Percentiles rank a stretch among this genome's conserved stretches.
These are phyloP conservation scores for Phania funesta DNA, from an alignment of 2,888 invertebrate species.

Conservation along the genomic window DNA sequence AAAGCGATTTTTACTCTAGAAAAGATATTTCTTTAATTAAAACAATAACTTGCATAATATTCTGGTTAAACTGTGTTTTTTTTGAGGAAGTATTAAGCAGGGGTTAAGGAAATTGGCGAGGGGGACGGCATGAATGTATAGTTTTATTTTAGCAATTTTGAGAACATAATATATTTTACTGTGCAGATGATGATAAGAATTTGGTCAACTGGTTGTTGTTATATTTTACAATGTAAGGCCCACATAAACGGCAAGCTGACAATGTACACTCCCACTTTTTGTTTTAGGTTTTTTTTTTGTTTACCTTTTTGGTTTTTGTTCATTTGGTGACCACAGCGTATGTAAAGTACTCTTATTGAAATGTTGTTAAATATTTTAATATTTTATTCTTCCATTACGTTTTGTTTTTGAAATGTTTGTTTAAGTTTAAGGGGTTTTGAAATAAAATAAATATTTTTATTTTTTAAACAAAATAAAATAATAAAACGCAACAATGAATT, in stretches of 20 bases:
- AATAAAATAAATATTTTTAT: not conserved
- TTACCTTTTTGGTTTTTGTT: not conserved
- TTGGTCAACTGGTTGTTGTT: constrained; percentile 15
- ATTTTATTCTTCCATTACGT: constrained; percentile 17
- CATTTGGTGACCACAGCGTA: constrained; percentile 79
- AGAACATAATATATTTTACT: not conserved
- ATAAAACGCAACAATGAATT: too few relatives aligned
- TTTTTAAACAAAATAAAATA: not conserved
- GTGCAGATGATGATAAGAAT: constrained; percentile 40
- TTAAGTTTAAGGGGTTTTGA: constrained; percentile 15
- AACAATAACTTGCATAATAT: constrained; percentile 79
- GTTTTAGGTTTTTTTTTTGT: not conserved
- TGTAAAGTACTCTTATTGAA: constrained; percentile 81
- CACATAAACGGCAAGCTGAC: constrained; percentile 87
- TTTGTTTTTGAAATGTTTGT: constrained; percentile 41
- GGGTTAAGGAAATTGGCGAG: not conserved
- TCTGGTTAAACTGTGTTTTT: constrained; percentile 76
- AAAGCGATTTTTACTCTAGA: too few relatives aligned
- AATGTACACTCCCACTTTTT: constrained; percentile 80
- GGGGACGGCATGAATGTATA: not conserved
- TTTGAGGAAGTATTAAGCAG: not conserved
- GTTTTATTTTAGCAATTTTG: not conserved
- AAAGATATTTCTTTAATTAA: too few relatives aligned
- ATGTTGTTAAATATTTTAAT: constrained; percentile 70
- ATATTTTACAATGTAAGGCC: constrained; percentile 81